Conservation (phyloP, 2,797 vertebrate genomes). For the Aulostomus chinensis region DNA sequence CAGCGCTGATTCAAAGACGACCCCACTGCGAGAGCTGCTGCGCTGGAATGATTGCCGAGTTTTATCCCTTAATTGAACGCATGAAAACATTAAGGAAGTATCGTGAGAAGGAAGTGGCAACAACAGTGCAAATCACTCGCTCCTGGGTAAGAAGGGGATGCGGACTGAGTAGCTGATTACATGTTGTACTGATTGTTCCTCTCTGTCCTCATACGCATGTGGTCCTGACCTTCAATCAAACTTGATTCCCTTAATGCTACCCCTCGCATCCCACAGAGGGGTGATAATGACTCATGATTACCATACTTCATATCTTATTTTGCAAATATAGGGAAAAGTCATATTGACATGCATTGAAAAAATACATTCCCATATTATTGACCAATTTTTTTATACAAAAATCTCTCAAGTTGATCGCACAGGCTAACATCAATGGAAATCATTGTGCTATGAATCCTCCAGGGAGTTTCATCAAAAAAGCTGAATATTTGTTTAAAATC, state of each 20-base stretch:
- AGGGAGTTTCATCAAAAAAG: conserved; percentile 15
- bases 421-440: no score
- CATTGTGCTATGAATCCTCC: conserved; percentile 19
- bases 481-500: conserved; percentile 5
- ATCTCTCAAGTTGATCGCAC: no score
- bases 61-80: conserved; percentile 73
- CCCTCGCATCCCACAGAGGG: conserved; percentile 66
- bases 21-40: conserved; percentile 44
- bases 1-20: conserved; percentile 50
- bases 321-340: conserved; percentile 62
- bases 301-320: conserved; percentile 70
- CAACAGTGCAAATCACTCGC: conserved; percentile 74
- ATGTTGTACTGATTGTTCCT: conserved; percentile 75
- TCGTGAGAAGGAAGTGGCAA: conserved; percentile 52
- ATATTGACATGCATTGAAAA: conserved; percentile 49
- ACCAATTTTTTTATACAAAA: conserved; percentile 53
- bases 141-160: conserved; percentile 61
- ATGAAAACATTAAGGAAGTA: conserved; percentile 65
- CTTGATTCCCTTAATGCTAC: conserved; percentile 77
- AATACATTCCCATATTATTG: conserved; percentile 58
- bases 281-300: conserved; percentile 77
- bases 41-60: conserved; percentile 68
- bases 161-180: conserved; percentile 75
- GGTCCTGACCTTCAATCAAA: conserved; percentile 82
- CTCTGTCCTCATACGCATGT: conserved; percentile 61